Evolutionary conservation across 2,797 vertebrate genomes (phyloP).

Genomic region (Iguana delicatissima): DNA sequence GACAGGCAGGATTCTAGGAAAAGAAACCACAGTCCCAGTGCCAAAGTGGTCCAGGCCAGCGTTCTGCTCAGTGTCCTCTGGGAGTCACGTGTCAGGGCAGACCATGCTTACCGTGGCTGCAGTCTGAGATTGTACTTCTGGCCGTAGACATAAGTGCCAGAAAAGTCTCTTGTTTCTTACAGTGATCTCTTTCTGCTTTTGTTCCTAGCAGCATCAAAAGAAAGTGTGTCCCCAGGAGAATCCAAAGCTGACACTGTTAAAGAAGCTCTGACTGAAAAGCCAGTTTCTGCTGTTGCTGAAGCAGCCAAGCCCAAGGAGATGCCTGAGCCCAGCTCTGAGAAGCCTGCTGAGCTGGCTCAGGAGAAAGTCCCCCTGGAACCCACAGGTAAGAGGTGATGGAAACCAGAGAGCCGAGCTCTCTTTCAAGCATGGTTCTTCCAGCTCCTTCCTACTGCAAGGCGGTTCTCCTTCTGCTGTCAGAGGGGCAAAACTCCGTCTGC

Average conservation of each 20-base stretch:
- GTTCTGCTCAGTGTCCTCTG: background rate
- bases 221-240: background rate
- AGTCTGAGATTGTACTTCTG: rapidly evolving
- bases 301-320: constrained; percentile 43
- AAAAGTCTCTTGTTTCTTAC: rapidly evolving
- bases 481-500: constrained; percentile 14
- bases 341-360: background rate
- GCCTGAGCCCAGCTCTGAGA: constrained; percentile 36
- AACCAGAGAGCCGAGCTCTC: background rate
- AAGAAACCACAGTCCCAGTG: background rate
- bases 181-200: background rate
- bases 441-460: background rate
- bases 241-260: background rate
- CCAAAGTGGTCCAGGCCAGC: no score
- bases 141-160: no score
- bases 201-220: constrained; percentile 46
- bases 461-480: background rate
- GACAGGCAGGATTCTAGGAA: background rate
- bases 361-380: constrained; percentile 27
- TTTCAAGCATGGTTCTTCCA: background rate
- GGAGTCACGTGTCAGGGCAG: no score
- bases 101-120: rapidly evolving
- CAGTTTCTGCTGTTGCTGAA: background rate
- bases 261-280: constrained; percentile 19
- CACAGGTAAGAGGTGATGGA: constrained; percentile 56